These are phyloP conservation scores for Salarias fasciatus DNA, from an alignment of 2,797 vertebrate species.

Conservation along the genomic window DNA sequence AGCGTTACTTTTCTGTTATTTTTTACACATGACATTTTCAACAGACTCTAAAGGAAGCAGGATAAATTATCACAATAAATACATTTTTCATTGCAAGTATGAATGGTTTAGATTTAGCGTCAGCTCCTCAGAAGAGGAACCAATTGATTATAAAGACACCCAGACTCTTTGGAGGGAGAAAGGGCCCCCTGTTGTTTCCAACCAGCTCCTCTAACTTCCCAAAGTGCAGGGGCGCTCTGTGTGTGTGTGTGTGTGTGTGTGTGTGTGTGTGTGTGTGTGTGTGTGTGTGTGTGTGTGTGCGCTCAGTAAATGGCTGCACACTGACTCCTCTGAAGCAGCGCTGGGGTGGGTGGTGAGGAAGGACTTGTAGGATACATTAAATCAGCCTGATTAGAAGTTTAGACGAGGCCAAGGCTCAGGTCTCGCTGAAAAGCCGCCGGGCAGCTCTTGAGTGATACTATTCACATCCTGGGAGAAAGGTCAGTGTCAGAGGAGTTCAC, in stretches of 20 bases:
- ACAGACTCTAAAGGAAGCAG: too few species aligned
- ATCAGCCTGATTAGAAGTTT: slow-evolving; percentile 96
- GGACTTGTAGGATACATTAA: slow-evolving; percentile 91
- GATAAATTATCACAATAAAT: too few species aligned
- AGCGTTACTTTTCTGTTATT: too few species aligned
- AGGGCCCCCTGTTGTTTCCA: slow-evolving; percentile 88
- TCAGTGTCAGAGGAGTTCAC: slow-evolving; percentile 91
- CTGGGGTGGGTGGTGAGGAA: slow-evolving; percentile 57
- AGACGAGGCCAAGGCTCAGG: slow-evolving; percentile 88
- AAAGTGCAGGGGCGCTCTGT: slow-evolving; percentile 79
- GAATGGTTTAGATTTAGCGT: slow-evolving; percentile 48
- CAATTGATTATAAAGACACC: slow-evolving; percentile 88
- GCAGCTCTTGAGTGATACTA: slow-evolving; percentile 85
- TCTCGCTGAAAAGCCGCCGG: slow-evolving; percentile 84
- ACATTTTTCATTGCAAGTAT: too few species aligned
- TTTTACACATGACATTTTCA: too few species aligned
- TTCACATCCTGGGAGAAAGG: slow-evolving; percentile 89
- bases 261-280: slow-evolving; percentile 38
- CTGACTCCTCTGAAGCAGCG: slow-evolving; percentile 84
- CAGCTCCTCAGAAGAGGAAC: slow-evolving; percentile 85
- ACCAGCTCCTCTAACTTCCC: slow-evolving; percentile 85
- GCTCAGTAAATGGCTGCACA: slow-evolving; percentile 55
- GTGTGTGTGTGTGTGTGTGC: slow-evolving; percentile 21
- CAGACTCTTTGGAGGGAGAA: slow-evolving; percentile 84
- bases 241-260: slow-evolving; percentile 83